Evolutionary conservation across 2,797 vertebrate genomes (phyloP).

Genomic region (Lepilemur septentrionalis): DNA sequence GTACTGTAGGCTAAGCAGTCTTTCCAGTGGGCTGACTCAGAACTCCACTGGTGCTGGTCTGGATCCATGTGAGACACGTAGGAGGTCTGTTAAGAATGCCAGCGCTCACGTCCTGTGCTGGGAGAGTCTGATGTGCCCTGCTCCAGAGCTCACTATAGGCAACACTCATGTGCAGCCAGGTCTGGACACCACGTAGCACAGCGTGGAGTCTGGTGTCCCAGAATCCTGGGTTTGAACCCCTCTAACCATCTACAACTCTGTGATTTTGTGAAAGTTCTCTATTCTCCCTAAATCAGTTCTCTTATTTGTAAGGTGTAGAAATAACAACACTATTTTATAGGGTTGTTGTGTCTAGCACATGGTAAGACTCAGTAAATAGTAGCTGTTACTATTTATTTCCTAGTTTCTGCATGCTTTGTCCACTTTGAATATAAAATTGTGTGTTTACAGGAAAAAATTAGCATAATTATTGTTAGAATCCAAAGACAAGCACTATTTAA

Average conservation of each 20-base stretch:
- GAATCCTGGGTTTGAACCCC: neutral
- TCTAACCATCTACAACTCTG: neutral
- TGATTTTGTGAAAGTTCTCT: neutral
- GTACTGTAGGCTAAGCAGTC: neutral
- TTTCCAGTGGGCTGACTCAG: neutral
- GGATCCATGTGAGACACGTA: accelerated
- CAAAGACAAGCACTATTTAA: neutral
- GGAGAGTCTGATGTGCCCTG: neutral
- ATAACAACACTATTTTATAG: neutral
- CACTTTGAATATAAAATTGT: neutral
- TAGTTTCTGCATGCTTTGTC: neutral
- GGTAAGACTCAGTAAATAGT: neutral
- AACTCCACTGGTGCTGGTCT: neutral
- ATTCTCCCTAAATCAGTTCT: neutral
- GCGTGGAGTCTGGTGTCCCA: neutral
- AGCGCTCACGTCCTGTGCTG: accelerated
- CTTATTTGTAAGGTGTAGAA: neutral
- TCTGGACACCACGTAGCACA: neutral
- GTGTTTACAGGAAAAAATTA: neutral
- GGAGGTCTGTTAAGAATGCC: neutral
- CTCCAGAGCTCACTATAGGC: neutral
- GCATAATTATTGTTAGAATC: neutral
- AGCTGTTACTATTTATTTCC: neutral
- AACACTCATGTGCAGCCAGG: neutral
- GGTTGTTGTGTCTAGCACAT: neutral